These are phyloP conservation scores for Corynorhinus townsendii DNA, from an alignment of 2,113 vertebrate species.

Conservation along the genomic window DNA sequence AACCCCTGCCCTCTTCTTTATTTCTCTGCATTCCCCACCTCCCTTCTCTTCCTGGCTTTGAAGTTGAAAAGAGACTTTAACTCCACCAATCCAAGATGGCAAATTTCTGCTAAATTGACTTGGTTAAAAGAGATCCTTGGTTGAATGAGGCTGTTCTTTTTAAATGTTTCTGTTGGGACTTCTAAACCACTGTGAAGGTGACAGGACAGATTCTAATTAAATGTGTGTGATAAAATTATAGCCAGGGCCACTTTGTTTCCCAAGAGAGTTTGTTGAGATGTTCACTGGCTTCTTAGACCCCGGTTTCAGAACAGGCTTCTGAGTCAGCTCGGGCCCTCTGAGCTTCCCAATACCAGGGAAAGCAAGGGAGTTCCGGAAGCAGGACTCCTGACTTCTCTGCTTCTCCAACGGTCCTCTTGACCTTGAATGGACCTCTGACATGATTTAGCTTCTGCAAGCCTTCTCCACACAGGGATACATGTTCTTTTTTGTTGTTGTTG, in stretches of 20 bases:
- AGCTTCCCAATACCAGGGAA: neutral
- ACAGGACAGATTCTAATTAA: constrained; percentile 62
- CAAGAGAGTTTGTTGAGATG: constrained; percentile 15
- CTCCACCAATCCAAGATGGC: constrained; percentile 38
- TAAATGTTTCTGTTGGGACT: constrained; percentile 58
- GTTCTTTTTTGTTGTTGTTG: neutral
- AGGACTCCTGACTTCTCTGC: neutral
- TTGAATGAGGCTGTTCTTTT: constrained; percentile 43
- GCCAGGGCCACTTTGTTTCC: constrained; percentile 38
- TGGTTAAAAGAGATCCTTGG: constrained; percentile 54
- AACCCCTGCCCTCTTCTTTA: constrained; percentile 61
- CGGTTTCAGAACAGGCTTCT: neutral
- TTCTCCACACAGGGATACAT: neutral
- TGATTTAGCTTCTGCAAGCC: neutral
- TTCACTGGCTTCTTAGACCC: neutral
- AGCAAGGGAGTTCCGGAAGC: neutral
- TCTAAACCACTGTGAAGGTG: constrained; percentile 47
- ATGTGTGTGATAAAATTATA: constrained; percentile 51
- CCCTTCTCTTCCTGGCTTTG: constrained; percentile 45
- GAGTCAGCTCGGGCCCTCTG: neutral
- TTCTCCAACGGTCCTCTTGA: neutral
- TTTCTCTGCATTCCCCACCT: constrained; percentile 33
- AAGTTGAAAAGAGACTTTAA: constrained; percentile 50
- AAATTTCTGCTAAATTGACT: constrained; percentile 64
- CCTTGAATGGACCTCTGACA: constrained; percentile 30